A percentile compares a stretch with the other conserved stretches of the same genome.
Evolutionary conservation across 2,113 vertebrate species (phyloP).

Genomic region (Synodontis membranacea): DNA sequence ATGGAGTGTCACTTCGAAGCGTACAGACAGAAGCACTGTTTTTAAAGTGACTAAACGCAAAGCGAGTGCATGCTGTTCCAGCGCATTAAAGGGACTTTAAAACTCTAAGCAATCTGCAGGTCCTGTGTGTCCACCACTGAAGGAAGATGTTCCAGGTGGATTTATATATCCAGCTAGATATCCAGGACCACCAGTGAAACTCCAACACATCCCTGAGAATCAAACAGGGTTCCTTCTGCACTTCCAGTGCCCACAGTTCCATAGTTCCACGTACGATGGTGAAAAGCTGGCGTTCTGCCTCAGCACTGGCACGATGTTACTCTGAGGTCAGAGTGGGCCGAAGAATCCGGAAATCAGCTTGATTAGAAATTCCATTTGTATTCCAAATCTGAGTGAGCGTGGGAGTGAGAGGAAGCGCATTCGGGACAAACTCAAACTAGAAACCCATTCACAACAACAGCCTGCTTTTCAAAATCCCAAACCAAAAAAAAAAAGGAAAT

Average conservation of each 20-base stretch:
- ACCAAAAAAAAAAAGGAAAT: not conserved
- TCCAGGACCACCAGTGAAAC: not conserved
- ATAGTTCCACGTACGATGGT: not conserved
- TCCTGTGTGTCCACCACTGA: not conserved
- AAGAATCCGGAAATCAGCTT: conserved; percentile 38
- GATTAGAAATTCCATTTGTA: conserved; percentile 62
- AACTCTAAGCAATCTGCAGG: not conserved
- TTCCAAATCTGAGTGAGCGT: conserved; percentile 56
- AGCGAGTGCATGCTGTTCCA: not conserved
- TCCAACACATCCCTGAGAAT: not conserved
- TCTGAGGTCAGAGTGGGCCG: not conserved
- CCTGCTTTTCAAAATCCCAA: too few relatives aligned
- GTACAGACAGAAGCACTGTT: too few relatives aligned
- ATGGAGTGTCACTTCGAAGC: not conserved
- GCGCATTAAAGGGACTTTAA: not conserved
- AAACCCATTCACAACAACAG: not conserved
- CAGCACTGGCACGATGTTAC: not conserved
- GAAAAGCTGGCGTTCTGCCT: not conserved
- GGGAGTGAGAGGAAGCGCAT: conserved; percentile 53
- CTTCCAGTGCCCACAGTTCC: not conserved
- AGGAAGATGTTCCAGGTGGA: not conserved
- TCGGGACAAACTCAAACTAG: not conserved
- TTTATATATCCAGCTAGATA: not conserved
- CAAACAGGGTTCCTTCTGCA: too few relatives aligned
- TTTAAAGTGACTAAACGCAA: not conserved